phyloP scores from a whole-genome alignment of 2,888 invertebrate species.

The Leptogaster cylindrica region DNA sequence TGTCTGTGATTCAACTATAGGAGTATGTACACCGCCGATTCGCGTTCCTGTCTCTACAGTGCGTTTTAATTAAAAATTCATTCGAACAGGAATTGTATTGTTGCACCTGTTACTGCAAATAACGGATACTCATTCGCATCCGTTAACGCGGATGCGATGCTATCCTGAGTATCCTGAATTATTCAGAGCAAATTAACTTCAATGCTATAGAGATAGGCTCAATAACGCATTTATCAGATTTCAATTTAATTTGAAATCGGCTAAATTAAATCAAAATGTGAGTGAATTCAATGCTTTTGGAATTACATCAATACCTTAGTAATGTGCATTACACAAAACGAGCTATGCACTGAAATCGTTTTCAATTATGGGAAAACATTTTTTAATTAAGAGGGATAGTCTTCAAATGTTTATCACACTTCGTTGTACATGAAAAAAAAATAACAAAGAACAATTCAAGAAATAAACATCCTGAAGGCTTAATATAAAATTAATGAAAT shows the following conservation, averaged over 20 bases:
- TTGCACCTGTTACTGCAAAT: slow-evolving; percentile 34
- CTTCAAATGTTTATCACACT: too few species aligned
- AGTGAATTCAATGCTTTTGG: neutral
- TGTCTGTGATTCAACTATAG: too few species aligned
- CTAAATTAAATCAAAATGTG: slow-evolving; percentile 24
- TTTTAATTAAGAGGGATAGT: neutral
- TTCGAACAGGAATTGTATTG: slow-evolving; percentile 3
- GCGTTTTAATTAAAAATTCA: slow-evolving; percentile 36
- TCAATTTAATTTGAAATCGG: slow-evolving; percentile 19
- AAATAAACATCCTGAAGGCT: too few species aligned
- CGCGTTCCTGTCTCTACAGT: slow-evolving; percentile 4
- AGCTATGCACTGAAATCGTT: neutral
- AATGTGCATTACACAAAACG: neutral
- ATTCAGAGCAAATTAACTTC: slow-evolving; percentile 22
- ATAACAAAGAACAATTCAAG: too few species aligned
- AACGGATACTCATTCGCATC: neutral
- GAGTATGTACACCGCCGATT: too few species aligned
- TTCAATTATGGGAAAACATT: neutral
- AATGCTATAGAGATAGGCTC: slow-evolving; percentile 5
- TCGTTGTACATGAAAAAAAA: too few species aligned
- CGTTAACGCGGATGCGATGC: neutral
- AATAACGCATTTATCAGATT: slow-evolving; percentile 19
- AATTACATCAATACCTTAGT: neutral
- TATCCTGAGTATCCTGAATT: neutral
- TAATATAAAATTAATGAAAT: too few species aligned